Conservation (phyloP, 1,140 invertebrate genomes). For the Chymomyza costata region DNA sequence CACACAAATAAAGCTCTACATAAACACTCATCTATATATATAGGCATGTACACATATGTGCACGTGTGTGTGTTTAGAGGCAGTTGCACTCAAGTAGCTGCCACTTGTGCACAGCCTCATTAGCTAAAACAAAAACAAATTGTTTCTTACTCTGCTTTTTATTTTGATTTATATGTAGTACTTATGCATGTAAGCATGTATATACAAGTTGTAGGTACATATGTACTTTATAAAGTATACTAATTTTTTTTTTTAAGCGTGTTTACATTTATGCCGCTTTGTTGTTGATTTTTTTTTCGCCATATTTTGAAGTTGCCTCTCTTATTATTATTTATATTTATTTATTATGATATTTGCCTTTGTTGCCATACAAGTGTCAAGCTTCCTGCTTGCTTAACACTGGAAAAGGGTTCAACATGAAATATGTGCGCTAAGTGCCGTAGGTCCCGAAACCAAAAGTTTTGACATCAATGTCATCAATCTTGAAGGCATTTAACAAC, state of each 20-base stretch:
- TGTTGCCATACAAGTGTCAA: neutral
- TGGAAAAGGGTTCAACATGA: no score
- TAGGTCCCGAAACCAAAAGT: no score
- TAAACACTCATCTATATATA: neutral
- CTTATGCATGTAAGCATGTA: slow-evolving; percentile 17
- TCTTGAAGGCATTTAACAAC: no score
- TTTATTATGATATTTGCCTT: slow-evolving; percentile 35
- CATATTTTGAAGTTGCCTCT: slow-evolving; percentile 17
- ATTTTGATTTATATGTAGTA: no score
- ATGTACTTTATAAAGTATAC: no score
- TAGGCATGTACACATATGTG: no score
- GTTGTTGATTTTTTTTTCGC: slow-evolving; percentile 12
- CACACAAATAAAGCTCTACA: slow-evolving; percentile 19
- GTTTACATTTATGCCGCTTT: slow-evolving; percentile 12
- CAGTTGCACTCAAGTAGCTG: slow-evolving; percentile 34
- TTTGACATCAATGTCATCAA: no score
- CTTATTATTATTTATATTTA: slow-evolving; percentile 44
- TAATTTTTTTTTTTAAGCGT: slow-evolving; percentile 13
- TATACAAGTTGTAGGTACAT: no score
- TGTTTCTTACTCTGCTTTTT: no score
- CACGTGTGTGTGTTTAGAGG: no score
- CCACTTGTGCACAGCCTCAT: slow-evolving; percentile 61
- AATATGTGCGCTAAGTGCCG: no score
- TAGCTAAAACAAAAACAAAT: slow-evolving; percentile 35
- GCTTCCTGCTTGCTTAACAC: neutral